Evolutionary conservation across 1,140 invertebrate species (phyloP).

Genomic region (Drosophila pseudoananassae): DNA sequence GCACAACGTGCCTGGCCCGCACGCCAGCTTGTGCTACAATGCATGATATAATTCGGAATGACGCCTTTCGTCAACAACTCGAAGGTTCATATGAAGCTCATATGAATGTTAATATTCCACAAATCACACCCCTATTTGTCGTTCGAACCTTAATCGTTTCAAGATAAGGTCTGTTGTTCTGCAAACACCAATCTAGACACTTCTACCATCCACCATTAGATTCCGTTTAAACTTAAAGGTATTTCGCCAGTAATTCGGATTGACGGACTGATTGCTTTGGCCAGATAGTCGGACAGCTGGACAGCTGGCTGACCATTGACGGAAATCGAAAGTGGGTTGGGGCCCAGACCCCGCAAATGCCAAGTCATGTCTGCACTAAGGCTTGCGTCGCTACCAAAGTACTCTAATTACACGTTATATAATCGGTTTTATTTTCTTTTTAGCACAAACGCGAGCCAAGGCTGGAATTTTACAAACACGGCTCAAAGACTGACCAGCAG

Average conservation of each 20-base stretch:
- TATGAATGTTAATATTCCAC: slow-evolving; percentile 2
- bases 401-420: slow-evolving; percentile 77
- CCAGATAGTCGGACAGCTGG: slow-evolving; percentile 7
- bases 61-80: slow-evolving; percentile 19
- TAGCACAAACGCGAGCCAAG: slow-evolving; percentile 43
- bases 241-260: slow-evolving; percentile 1
- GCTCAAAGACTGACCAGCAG: slow-evolving; percentile 40
- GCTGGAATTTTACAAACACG: slow-evolving; percentile 12
- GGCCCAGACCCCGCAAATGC: slow-evolving; percentile 6
- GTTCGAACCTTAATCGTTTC: not conserved
- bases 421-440: slow-evolving; percentile 51
- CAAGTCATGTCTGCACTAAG: slow-evolving; percentile 51
- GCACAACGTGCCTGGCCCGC: slow-evolving; percentile 38
- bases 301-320: slow-evolving; percentile 22
- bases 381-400: slow-evolving; percentile 18
- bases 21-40: not conserved
- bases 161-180: too few relatives aligned
- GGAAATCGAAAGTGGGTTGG: slow-evolving; percentile 64
- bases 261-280: not conserved
- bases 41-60: slow-evolving; percentile 32
- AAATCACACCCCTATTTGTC: slow-evolving; percentile 8
- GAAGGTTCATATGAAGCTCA: not conserved
- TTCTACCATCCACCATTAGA: not conserved
- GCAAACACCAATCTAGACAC: too few relatives aligned
- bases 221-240: not conserved